Percentiles rank a stretch among this genome's conserved stretches.
phyloP scores from a whole-genome alignment of 2,113 vertebrate species.

The Xiphophorus hellerii region DNA sequence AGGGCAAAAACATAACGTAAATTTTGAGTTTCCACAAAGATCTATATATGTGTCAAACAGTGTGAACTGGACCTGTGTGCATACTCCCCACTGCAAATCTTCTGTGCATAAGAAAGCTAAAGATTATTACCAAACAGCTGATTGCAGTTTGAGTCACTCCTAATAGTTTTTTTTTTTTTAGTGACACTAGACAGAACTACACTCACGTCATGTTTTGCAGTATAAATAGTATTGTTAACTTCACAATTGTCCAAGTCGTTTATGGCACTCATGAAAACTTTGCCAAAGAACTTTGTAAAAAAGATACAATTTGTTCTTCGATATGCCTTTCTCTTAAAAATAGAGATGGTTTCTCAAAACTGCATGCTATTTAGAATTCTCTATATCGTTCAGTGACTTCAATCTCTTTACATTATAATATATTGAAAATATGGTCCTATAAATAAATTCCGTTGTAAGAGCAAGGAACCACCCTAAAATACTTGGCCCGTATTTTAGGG shows the following conservation, averaged over 20 bases:
- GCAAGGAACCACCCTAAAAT: not conserved
- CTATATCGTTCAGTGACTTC: slow-evolving; percentile 14
- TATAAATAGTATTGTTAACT: no score
- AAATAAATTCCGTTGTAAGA: slow-evolving; percentile 38
- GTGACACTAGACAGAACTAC: no score
- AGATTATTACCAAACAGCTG: not conserved
- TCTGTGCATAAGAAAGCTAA: not conserved
- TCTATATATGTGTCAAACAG: not conserved
- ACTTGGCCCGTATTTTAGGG: slow-evolving; percentile 29
- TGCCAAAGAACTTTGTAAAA: not conserved
- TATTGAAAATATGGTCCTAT: slow-evolving; percentile 28
- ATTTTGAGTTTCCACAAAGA: no score
- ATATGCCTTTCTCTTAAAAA: not conserved
- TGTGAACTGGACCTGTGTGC: not conserved
- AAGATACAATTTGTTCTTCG: not conserved
- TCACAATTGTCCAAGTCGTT: no score
- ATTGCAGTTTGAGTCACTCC: no score
- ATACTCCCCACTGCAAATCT: not conserved
- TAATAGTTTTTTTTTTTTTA: no score
- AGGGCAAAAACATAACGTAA: no score
- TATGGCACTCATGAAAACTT: no score
- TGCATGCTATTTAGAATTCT: not conserved
- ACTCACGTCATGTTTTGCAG: no score
- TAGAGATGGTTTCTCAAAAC: slow-evolving; percentile 7
- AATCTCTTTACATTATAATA: slow-evolving; percentile 26